Conservation (phyloP, 2,888 invertebrate genomes). For the Leptopilina drosophilae region DNA sequence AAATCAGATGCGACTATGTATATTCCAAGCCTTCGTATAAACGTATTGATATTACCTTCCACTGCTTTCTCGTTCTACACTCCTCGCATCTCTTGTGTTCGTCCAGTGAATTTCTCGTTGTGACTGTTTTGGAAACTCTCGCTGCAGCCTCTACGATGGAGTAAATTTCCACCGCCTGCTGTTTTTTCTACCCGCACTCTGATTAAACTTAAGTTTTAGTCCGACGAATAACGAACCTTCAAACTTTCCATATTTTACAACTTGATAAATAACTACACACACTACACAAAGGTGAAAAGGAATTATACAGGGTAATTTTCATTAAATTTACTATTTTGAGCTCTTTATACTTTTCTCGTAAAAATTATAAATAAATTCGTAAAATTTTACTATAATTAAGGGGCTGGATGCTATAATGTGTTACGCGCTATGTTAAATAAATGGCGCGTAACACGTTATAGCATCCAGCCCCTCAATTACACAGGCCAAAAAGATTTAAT, state of each 20-base stretch:
- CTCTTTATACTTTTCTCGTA: no score
- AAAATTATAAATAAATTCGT: no score
- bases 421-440: no score
- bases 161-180: conserved; percentile 1
- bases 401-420: no score
- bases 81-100: conserved; percentile 38
- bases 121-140: conserved; percentile 5
- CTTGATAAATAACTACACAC: conserved; percentile 9
- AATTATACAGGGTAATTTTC: no score
- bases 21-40: conserved; percentile 52
- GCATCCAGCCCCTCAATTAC: no score
- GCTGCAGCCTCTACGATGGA: neutral
- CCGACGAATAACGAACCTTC: neutral
- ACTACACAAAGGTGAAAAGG: no score
- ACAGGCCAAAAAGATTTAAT: no score
- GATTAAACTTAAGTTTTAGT: conserved; percentile 24
- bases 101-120: conserved; percentile 47
- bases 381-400: no score
- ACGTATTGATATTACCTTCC: conserved; percentile 50
- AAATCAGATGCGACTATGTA: conserved; percentile 74
- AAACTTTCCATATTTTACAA: conserved; percentile 17
- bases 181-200: conserved; percentile 16
- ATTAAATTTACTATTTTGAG: no score
- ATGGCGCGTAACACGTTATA: no score
- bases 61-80: neutral